phyloP scores from a whole-genome alignment of 2,888 invertebrate species.

The Beris chalybata region DNA sequence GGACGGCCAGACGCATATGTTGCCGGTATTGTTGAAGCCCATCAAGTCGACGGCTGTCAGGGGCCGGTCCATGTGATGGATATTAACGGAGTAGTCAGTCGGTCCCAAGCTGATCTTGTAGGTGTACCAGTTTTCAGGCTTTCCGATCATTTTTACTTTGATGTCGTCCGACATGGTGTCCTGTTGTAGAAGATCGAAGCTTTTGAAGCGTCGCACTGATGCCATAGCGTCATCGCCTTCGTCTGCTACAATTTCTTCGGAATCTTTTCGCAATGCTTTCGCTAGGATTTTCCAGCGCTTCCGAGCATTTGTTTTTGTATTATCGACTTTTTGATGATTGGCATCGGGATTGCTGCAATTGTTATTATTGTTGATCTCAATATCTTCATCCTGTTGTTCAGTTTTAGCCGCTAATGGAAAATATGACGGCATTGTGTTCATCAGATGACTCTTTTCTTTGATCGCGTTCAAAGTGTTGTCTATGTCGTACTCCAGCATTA shows the following conservation, averaged over 20 bases:
- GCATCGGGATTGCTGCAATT: slow-evolving; percentile 41
- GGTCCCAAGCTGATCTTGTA: slow-evolving; percentile 59
- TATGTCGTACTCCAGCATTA: slow-evolving; percentile 55
- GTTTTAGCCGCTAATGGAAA: slow-evolving; percentile 5
- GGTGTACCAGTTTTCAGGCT: slow-evolving; percentile 64
- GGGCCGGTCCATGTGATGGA: slow-evolving; percentile 63
- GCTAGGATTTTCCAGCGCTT: slow-evolving; percentile 72
- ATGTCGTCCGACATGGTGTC: slow-evolving; percentile 55
- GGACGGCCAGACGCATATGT: slow-evolving; percentile 79
- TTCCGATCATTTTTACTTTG: slow-evolving; percentile 53
- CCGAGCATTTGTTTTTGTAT: slow-evolving; percentile 59
- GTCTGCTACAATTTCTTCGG: slow-evolving; percentile 50
- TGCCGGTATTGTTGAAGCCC: slow-evolving; percentile 82
- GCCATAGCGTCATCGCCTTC: slow-evolving; percentile 58
- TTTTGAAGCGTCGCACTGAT: slow-evolving; percentile 63
- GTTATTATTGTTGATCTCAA: slow-evolving; percentile 38
- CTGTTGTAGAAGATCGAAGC: slow-evolving; percentile 61
- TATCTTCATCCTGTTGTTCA: not conserved
- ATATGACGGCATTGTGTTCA: slow-evolving; percentile 35
- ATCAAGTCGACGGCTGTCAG: slow-evolving; percentile 72
- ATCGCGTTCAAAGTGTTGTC: slow-evolving; percentile 55
- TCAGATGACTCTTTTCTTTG: slow-evolving; percentile 49
- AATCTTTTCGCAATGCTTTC: slow-evolving; percentile 61
- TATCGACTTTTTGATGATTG: slow-evolving; percentile 33
- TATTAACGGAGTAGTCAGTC: slow-evolving; percentile 60